Evolutionary conservation across 2,113 vertebrate genomes (phyloP).

Genomic region (Anarrhichthys ocellatus): DNA sequence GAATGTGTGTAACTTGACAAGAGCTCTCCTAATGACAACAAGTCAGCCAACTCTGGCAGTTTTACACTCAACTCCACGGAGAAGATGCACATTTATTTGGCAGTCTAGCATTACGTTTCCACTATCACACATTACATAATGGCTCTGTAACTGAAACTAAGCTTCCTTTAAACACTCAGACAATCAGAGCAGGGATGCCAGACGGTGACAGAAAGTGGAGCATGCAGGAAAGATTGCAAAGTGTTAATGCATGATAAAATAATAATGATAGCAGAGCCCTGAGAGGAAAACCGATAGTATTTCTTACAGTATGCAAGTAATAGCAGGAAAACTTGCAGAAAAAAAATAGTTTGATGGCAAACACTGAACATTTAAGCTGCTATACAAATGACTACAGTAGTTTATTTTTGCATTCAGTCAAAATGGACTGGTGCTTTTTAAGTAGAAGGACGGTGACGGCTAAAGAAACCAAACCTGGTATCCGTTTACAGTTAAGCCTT

Average conservation of each 20-base stretch:
- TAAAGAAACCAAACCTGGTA: background rate
- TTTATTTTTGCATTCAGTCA: background rate
- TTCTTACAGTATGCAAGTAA: background rate
- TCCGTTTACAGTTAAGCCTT: background rate
- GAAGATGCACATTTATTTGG: background rate
- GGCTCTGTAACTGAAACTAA: slow-evolving; percentile 54
- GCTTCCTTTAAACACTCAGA: slow-evolving; percentile 52
- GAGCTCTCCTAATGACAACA: slow-evolving; percentile 39
- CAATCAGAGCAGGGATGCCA: slow-evolving; percentile 21
- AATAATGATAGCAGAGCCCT: background rate
- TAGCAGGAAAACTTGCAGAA: background rate
- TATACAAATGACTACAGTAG: slow-evolving; percentile 1
- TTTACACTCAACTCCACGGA: slow-evolving; percentile 7
- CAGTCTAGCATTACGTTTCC: slow-evolving; percentile 6
- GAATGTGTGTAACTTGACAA: slow-evolving; percentile 30
- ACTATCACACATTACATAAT: slow-evolving; percentile 44
- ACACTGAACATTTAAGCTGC: too few relatives aligned
- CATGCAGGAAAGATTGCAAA: background rate
- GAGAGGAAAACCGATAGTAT: background rate
- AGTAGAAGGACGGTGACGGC: background rate
- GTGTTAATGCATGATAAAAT: slow-evolving; percentile 26
- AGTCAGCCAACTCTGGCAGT: background rate
- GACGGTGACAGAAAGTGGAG: slow-evolving; percentile 2
- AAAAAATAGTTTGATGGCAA: too few relatives aligned
- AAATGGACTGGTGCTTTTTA: background rate